phyloP scores from a whole-genome alignment of 53 echinoderm and acorn worm species.

The Actinopyga echinites region DNA sequence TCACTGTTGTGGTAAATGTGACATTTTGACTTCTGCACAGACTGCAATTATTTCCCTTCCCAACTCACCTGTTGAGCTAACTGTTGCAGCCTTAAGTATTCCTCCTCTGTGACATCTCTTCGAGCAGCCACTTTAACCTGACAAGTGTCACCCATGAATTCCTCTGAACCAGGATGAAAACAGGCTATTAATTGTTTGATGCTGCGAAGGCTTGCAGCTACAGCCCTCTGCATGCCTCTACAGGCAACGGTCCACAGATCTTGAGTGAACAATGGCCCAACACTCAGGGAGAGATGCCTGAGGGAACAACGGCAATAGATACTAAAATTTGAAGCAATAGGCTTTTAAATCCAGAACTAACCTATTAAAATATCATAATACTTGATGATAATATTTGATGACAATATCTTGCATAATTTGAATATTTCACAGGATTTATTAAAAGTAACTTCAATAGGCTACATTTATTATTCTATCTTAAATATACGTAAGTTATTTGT shows the following conservation, averaged over 20 bases:
- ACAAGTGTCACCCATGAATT: conserved; percentile 95
- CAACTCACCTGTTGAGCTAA: conserved; percentile 86
- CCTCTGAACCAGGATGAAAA: conserved; percentile 96
- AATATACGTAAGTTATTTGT: too few relatives aligned
- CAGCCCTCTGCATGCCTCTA: conserved; percentile 95
- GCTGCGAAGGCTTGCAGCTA: conserved; percentile 89
- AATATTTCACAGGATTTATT: too few relatives aligned
- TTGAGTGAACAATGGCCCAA: conserved; percentile 90
- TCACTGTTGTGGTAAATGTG: too few relatives aligned
- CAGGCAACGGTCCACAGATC: conserved; percentile 99
- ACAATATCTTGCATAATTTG: too few relatives aligned
- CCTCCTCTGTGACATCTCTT: conserved; percentile 83
- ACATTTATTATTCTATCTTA: too few relatives aligned
- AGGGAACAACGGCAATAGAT: neutral
- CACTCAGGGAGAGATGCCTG: conserved; percentile 91
- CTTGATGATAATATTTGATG: too few relatives aligned
- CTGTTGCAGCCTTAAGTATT: conserved; percentile 85
- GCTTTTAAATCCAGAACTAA: too few relatives aligned
- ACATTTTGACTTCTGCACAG: too few relatives aligned
- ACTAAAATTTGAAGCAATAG: too few relatives aligned
- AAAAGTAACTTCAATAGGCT: too few relatives aligned
- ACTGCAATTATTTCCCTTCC: too few relatives aligned
- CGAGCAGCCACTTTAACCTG: conserved; percentile 96
- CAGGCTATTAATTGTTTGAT: conserved; percentile 87
- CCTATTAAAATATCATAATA: too few relatives aligned